phyloP scores from a whole-genome alignment of 1,140 invertebrate genomes.

The Caerostris darwini region DNA sequence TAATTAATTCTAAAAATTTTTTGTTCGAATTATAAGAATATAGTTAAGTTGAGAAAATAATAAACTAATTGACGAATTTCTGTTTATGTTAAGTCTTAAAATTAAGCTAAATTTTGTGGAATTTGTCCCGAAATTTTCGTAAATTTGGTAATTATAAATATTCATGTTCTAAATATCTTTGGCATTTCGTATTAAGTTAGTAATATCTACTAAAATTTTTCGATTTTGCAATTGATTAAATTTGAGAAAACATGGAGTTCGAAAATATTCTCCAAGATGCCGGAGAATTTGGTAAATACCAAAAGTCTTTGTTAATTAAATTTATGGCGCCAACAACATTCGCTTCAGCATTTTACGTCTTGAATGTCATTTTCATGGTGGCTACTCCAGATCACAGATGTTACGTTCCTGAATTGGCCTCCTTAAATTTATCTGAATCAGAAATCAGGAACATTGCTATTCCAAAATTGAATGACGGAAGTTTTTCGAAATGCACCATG shows the following conservation, averaged over 20 bases:
- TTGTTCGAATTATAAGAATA: too few relatives aligned
- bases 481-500: slow-evolving; percentile 78
- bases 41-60: too few relatives aligned
- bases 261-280: slow-evolving; percentile 84
- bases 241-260: slow-evolving; percentile 83
- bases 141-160: too few relatives aligned
- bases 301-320: slow-evolving; percentile 81
- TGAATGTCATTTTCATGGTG: slow-evolving; percentile 83
- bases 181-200: not conserved
- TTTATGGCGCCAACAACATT: slow-evolving; percentile 78
- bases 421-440: slow-evolving; percentile 81
- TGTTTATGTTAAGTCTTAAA: too few relatives aligned
- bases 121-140: too few relatives aligned
- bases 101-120: too few relatives aligned
- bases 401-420: slow-evolving; percentile 82
- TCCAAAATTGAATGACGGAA: slow-evolving; percentile 56
- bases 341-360: slow-evolving; percentile 59
- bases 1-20: too few relatives aligned
- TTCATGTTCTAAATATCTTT: too few relatives aligned
- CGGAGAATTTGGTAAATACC: slow-evolving; percentile 85
- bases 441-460: slow-evolving; percentile 78
- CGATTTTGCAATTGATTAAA: not conserved
- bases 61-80: too few relatives aligned
- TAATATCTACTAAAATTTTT: not conserved
- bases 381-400: slow-evolving; percentile 85